These are phyloP conservation scores for Sphenodon punctatus DNA, from an alignment of 2,797 vertebrate genomes.

Conservation along the genomic window DNA sequence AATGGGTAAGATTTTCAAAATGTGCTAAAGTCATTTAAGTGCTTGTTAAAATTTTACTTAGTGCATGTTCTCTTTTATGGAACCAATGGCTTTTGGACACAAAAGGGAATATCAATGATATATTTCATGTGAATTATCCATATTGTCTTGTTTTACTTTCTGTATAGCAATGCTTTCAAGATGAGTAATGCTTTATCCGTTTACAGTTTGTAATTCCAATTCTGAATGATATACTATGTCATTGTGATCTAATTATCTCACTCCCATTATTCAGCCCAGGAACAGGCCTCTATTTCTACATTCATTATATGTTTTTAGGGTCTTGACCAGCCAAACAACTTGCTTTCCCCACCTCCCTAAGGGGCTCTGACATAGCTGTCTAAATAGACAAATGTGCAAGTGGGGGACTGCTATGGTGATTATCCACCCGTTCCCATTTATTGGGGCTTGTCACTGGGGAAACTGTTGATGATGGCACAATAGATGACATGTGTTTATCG, in stretches of 20 bases:
- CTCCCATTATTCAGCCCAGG: not conserved
- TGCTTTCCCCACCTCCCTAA: not conserved
- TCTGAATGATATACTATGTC: not conserved
- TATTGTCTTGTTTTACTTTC: rapidly evolving
- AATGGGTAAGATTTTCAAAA: no score
- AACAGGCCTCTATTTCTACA: not conserved
- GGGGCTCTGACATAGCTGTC: not conserved
- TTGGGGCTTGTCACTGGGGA: not conserved
- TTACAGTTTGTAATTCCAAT: not conserved
- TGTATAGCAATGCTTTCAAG: not conserved
- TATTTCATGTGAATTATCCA: rapidly evolving
- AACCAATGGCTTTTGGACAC: rapidly evolving
- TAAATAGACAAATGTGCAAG: not conserved
- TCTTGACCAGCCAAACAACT: not conserved
- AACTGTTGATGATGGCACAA: not conserved
- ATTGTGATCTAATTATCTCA: not conserved
- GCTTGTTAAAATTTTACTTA: no score
- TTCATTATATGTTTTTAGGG: not conserved
- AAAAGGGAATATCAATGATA: rapidly evolving
- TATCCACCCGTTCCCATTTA: not conserved
- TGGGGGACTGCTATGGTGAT: not conserved
- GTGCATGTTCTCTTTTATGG: rapidly evolving
- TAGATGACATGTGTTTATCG: not conserved
- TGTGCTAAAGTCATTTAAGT: no score
- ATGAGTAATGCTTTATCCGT: rapidly evolving